Conservation (phyloP, 2,113 vertebrate genomes). For the Catharus fuscescens region DNA sequence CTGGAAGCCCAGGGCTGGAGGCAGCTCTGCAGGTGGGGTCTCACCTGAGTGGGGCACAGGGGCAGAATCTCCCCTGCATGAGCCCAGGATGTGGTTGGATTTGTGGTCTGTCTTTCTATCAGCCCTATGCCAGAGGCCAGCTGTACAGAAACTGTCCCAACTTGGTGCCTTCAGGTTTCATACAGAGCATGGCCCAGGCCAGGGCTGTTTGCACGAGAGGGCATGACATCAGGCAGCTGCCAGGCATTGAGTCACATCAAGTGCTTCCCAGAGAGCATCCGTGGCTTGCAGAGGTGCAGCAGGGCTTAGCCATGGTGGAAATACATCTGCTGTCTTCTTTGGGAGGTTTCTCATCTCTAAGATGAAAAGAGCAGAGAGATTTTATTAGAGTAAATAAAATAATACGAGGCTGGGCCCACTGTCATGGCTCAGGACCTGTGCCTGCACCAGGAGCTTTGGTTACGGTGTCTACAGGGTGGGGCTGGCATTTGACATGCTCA, state of each 20-base stretch:
- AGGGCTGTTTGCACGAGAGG: fast-evolving
- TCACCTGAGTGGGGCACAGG: neutral
- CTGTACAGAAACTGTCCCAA: fast-evolving
- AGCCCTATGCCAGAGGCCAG: neutral
- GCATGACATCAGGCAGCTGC: neutral
- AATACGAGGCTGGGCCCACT: neutral
- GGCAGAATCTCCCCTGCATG: neutral
- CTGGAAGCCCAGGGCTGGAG: neutral
- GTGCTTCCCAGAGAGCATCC: neutral
- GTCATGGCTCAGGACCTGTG: fast-evolving
- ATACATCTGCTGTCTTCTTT: neutral
- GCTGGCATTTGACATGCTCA: neutral
- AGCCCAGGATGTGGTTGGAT: neutral
- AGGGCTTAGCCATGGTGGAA: neutral
- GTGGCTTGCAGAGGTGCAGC: neutral
- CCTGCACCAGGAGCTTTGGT: neutral
- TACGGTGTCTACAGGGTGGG: fast-evolving
- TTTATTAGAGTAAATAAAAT: neutral
- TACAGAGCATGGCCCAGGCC: neutral
- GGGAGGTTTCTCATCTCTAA: neutral
- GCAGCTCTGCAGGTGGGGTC: neutral
- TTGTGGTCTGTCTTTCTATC: neutral
- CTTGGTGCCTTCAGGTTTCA: neutral
- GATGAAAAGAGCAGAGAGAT: neutral
- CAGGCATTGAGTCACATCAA: fast-evolving